These are phyloP conservation scores for Listronotus oregonensis DNA, from an alignment of 1,140 invertebrate genomes.

Conservation along the genomic window DNA sequence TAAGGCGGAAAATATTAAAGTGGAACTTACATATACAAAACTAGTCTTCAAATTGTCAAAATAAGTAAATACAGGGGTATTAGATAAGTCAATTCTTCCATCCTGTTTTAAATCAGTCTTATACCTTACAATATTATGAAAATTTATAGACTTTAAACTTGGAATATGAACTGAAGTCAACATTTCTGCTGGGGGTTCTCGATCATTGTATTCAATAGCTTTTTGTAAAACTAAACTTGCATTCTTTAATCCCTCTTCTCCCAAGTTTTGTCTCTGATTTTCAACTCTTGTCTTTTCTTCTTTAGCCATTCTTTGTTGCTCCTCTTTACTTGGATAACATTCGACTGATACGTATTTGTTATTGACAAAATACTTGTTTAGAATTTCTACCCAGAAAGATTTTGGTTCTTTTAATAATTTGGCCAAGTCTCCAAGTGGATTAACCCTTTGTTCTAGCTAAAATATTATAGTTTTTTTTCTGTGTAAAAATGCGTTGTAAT, in stretches of 20 bases:
- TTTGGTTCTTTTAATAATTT: slow-evolving; percentile 66
- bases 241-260: slow-evolving; percentile 69
- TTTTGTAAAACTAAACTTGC: slow-evolving; percentile 67
- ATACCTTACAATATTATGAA: slow-evolving; percentile 69
- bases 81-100: slow-evolving; percentile 65
- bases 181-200: slow-evolving; percentile 69
- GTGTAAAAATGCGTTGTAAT: too few species aligned
- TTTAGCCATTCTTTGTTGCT: slow-evolving; percentile 62
- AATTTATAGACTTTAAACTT: slow-evolving; percentile 68
- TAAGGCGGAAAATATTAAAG: background rate
- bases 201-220: slow-evolving; percentile 78
- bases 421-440: slow-evolving; percentile 69
- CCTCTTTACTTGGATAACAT: slow-evolving; percentile 64
- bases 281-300: slow-evolving; percentile 71
- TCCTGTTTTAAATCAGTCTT: slow-evolving; percentile 61
- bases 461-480: slow-evolving; percentile 36
- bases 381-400: slow-evolving; percentile 73
- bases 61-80: slow-evolving; percentile 76
- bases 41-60: slow-evolving; percentile 81
- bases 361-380: slow-evolving; percentile 74
- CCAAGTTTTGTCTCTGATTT: slow-evolving; percentile 67
- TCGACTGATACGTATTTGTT: slow-evolving; percentile 60
- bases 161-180: slow-evolving; percentile 74
- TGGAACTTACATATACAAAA: slow-evolving; percentile 79
- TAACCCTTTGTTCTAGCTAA: slow-evolving; percentile 74